phyloP scores from a whole-genome alignment of 2,113 vertebrate genomes.

The Indri indri region DNA sequence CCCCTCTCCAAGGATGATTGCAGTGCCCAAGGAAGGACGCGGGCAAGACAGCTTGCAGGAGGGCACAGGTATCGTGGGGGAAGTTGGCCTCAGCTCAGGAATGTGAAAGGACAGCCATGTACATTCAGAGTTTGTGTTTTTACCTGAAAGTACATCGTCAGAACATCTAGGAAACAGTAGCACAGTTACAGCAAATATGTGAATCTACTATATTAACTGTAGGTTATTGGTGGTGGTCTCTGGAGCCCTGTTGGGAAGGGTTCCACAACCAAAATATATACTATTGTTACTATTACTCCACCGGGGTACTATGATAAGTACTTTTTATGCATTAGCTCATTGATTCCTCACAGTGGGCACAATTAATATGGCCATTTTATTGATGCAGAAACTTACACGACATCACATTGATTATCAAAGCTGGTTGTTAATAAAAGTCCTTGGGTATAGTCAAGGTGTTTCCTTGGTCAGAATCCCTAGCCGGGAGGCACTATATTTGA shows the following conservation, averaged over 20 bases:
- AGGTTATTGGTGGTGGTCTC: not conserved
- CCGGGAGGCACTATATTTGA: not conserved
- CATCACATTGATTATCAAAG: not conserved
- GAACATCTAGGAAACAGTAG: not conserved
- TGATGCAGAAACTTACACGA: not conserved
- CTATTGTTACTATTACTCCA: not conserved
- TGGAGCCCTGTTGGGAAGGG: not conserved
- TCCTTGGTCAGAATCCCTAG: not conserved
- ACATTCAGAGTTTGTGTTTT: not conserved
- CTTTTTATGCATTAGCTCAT: not conserved
- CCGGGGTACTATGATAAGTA: not conserved
- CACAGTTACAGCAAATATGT: not conserved
- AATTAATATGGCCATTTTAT: not conserved
- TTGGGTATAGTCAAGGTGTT: not conserved
- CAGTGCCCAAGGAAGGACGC: not conserved
- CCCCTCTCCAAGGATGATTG: no score
- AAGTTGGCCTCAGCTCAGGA: not conserved
- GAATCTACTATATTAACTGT: no score
- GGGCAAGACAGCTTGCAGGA: no score
- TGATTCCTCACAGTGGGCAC: no score
- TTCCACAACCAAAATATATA: not conserved
- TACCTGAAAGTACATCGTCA: not conserved
- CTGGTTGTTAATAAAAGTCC: no score
- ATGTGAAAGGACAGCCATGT: not conserved
- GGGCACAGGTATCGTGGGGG: not conserved